Evolutionary conservation across 53 echinoderm and acorn worm genomes (phyloP).

Genomic region (Astropecten irregularis): DNA sequence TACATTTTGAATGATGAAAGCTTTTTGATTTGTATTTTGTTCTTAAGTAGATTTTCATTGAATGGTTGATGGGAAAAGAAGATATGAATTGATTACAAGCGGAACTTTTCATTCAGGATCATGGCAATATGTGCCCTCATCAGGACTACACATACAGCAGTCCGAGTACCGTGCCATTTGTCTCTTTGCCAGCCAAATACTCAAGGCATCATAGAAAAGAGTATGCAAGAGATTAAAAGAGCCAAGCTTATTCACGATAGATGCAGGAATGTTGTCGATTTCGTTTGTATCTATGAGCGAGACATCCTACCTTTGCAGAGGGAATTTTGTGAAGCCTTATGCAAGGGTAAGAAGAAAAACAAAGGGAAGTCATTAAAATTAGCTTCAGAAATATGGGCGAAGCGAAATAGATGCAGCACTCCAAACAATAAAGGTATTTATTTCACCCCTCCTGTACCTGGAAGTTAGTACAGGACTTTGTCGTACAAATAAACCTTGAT

Average conservation of each 20-base stretch:
- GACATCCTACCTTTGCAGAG: constrained; percentile 9
- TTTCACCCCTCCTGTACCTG: background rate
- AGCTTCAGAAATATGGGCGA: background rate
- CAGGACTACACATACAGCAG: too few relatives aligned
- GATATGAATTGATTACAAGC: too few relatives aligned
- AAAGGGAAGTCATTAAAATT: too few relatives aligned
- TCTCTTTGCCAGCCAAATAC: too few relatives aligned
- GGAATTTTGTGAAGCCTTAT: constrained; percentile 1
- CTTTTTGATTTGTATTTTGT: too few relatives aligned
- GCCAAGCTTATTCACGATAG: background rate
- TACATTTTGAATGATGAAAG: too few relatives aligned
- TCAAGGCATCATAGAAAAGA: background rate
- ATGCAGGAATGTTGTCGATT: background rate
- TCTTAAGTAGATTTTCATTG: too few relatives aligned
- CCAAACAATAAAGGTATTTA: background rate
- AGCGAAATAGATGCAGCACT: background rate
- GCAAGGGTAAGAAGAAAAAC: too few relatives aligned
- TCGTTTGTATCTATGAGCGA: background rate
- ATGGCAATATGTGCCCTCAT: too few relatives aligned
- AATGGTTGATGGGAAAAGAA: too few relatives aligned
- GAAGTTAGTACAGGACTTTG: background rate
- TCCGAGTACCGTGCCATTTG: too few relatives aligned
- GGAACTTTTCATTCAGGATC: too few relatives aligned
- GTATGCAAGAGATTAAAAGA: background rate
- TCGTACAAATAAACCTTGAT: background rate